phyloP scores from a whole-genome alignment of 2,113 vertebrate genomes.

The Vulpes vulpes region DNA sequence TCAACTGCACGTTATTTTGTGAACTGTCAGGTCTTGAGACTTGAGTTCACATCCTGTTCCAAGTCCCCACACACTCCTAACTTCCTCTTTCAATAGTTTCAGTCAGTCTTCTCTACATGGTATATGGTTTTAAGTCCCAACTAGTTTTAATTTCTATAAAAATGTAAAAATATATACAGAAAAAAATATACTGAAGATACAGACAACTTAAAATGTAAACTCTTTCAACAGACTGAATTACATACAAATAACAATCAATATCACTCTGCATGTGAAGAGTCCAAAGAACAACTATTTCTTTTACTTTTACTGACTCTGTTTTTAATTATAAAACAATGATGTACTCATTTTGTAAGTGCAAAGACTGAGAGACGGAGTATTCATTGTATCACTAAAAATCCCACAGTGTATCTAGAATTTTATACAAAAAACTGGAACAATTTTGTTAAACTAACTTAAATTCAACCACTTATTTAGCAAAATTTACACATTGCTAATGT shows the following conservation, averaged over 20 bases:
- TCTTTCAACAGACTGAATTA: conserved; percentile 26
- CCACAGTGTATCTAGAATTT: not conserved
- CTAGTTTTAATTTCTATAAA: conserved; percentile 3
- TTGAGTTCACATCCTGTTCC: not conserved
- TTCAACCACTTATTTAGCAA: not conserved
- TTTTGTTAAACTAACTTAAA: not conserved
- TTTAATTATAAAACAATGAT: not conserved
- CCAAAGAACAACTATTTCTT: not conserved
- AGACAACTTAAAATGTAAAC: not conserved
- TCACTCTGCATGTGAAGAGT: not conserved
- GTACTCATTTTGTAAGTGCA: not conserved
- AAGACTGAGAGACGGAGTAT: not conserved
- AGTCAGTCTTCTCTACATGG: not conserved
- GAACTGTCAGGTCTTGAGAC: not conserved
- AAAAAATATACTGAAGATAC: not conserved
- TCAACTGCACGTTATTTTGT: not conserved
- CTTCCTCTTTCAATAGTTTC: not conserved
- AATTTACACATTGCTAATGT: not conserved
- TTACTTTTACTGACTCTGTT: not conserved
- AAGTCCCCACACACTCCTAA: not conserved
- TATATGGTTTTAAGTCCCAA: not conserved
- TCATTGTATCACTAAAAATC: not conserved
- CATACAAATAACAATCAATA: not conserved
- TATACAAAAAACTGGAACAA: not conserved
- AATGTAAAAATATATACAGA: not conserved